Evolutionary conservation across 2,797 vertebrate species (phyloP), one percentile per base, ranked within the genome.

Genomic region (Pipistrellus kuhlii): DNA sequence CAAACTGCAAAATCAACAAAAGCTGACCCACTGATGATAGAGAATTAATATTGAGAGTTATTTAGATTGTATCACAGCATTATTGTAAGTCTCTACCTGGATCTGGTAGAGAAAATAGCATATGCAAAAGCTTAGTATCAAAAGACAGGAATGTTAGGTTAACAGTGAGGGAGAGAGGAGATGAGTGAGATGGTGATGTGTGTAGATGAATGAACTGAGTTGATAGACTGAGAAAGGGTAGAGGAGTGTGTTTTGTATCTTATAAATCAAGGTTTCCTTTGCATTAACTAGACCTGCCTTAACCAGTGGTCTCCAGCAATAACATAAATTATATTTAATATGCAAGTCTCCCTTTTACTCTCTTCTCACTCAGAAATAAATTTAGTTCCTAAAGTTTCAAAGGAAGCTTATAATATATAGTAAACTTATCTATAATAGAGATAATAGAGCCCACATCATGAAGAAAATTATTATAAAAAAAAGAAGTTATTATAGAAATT

Each of bases 1-100:
- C 44, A 78, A 72, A 81, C 46, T 78, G 8, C n/a, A 71, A 91
- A 14, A 48, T n/a, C 55, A 72, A 76, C 17, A 90, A 76, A 20
- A 62, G n/a, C 4, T 32, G 35, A 86, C 20, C 11, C 3, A 21
- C 21, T 32, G 23, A 66, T 15, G 48, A 4, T 76, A 78, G 77
- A 23, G 32, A 94, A 78, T 2, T 87, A 13, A 90, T 81, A 15
- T 71, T 10, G 27, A 86, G 12, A 95, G 71, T 94, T 71, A 41
- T 0, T 64, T 89, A 41, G 71, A 73, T 53, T 38, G 5, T 21
- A 30, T 32, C 51, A 85, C 77, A 69, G 77, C 23, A 85, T 57
- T 71, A 75, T 80, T 59, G 53, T 27, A 73, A 75, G 32, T 76
- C 48, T 78, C 30, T 93, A 59, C 32, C 64, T 83, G 23, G 44